Evolutionary conservation across 2,888 invertebrate species (phyloP), one percentile per base, ranked within the genome.

Genomic region (Andrena haemorrhoa): DNA sequence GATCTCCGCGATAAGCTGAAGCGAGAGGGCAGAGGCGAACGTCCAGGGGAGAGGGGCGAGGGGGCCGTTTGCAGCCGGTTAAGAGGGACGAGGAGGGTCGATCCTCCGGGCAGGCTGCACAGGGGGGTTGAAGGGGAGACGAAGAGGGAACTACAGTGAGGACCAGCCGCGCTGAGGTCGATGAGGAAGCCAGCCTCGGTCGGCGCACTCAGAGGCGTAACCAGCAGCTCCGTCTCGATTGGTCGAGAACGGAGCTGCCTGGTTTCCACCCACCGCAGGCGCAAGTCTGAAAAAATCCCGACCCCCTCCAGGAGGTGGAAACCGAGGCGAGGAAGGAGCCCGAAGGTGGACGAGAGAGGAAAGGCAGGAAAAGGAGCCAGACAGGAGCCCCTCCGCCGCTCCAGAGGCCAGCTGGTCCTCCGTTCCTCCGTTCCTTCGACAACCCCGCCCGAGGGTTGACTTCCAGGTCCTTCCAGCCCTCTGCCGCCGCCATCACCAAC

Each of bases 181-280:
- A 86, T 83, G 87, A 89, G 88, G 87, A 88, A 88, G 85, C 85
- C 88, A 51, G 85, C 87, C 79, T 75, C 82, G 85, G 85, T 83
- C 87, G 89, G 86, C 85, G 85, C 78, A 87, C 88, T 84, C 84
- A 90, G 87, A 89, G 90, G 90, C 91, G 91, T 89, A 88, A 88
- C 90, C 86, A 70, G 31, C 60, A 47, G 72, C 85, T 73, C 71
- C 73, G 78, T 75, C 85, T 85, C 82, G 79, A 92, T 92, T 92
- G 92, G 92, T 83, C 88, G 90, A 72, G 74, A 77, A 74, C 68
- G 84, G 83, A 84, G 81, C 84, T 56, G 85, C 84, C 85, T 66
- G 86, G 91, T 91, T 88, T 82, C 89, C 92, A 90, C 92, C 92
- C 91, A 92, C 87, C 91, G 91, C 90, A 91, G 90, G 90, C 92